A percentile compares a stretch with the other conserved stretches of the same genome.
Evolutionary conservation across 2,888 invertebrate genomes (phyloP).

Genomic region (Drosophila colorata): DNA sequence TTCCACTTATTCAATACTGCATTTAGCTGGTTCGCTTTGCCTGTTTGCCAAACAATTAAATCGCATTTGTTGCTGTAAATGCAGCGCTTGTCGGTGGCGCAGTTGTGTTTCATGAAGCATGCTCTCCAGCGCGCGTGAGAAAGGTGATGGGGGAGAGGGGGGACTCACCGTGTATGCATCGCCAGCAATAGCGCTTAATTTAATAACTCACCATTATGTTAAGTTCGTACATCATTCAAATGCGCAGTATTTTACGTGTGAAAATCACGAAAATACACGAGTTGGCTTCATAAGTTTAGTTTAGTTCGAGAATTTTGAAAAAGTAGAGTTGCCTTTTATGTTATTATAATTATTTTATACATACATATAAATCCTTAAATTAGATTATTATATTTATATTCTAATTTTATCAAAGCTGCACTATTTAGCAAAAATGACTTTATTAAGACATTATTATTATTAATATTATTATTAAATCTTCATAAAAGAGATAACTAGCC

Average conservation of each 20-base stretch:
- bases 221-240: constrained; percentile 1
- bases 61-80: constrained; percentile 14
- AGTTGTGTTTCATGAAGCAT: constrained; percentile 31
- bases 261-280: not conserved
- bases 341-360: too few relatives aligned
- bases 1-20: constrained; percentile 23
- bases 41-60: constrained; percentile 47
- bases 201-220: constrained; percentile 5
- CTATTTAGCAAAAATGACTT: too few relatives aligned
- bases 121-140: not conserved
- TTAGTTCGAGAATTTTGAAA: too few relatives aligned
- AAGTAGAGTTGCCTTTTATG: too few relatives aligned
- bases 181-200: not conserved
- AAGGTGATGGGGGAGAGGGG: too few relatives aligned
- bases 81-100: constrained; percentile 6
- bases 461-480: too few relatives aligned
- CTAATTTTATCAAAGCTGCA: too few relatives aligned
- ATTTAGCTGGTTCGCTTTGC: constrained; percentile 30
- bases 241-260: not conserved
- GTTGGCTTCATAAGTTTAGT: not conserved
- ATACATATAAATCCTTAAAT: too few relatives aligned
- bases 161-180: too few relatives aligned
- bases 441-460: too few relatives aligned
- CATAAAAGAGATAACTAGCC: too few relatives aligned
- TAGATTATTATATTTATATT: too few relatives aligned